phyloP scores from a whole-genome alignment of 2,797 vertebrate species.

The Acanthurus lineatus region DNA sequence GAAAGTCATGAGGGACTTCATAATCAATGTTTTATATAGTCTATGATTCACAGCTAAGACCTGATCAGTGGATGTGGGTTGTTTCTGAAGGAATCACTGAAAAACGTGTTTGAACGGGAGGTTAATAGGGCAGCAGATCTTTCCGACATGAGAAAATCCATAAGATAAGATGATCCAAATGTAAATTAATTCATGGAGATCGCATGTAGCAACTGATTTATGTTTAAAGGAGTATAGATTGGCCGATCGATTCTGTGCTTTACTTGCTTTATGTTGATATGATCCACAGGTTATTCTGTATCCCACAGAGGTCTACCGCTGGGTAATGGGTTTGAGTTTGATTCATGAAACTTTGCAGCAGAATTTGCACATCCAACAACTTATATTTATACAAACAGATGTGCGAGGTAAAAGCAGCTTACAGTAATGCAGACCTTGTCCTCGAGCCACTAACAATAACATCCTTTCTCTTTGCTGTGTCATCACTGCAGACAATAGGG shows the following conservation, averaged over 20 bases:
- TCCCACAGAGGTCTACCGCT: neutral
- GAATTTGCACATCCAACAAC: neutral
- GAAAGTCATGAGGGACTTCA: too few relatives aligned
- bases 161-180: constrained; percentile 8
- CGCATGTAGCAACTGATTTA: neutral
- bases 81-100: neutral
- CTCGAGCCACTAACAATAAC: constrained; percentile 6
- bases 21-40: too few relatives aligned
- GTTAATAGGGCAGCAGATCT: neutral
- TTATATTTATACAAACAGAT: neutral
- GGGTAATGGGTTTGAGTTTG: neutral
- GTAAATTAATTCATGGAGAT: constrained; percentile 21
- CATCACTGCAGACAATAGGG: constrained; percentile 23
- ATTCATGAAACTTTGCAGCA: neutral
- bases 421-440: constrained; percentile 6
- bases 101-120: constrained; percentile 6
- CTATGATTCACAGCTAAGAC: too few relatives aligned
- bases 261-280: constrained; percentile 1
- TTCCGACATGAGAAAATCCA: neutral
- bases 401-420: constrained; percentile 23
- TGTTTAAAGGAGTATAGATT: constrained; percentile 10
- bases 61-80: too few relatives aligned
- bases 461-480: constrained; percentile 24
- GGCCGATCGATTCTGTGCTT: constrained; percentile 6
- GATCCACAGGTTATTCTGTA: neutral